phyloP scores from a whole-genome alignment of 2,888 invertebrate species.

The Netelia inedita region DNA sequence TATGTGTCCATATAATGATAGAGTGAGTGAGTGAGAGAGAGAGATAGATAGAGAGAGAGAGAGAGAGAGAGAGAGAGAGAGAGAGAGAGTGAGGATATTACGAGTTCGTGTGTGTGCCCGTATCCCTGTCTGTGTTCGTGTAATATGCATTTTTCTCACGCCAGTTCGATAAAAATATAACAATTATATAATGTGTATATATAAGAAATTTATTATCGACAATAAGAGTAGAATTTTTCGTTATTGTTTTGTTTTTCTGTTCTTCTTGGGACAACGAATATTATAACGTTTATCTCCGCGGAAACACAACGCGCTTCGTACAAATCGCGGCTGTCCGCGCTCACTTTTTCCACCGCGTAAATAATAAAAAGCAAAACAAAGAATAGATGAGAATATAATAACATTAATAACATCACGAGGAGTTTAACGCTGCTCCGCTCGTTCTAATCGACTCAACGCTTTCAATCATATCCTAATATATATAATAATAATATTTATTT shows the following conservation, averaged over 20 bases:
- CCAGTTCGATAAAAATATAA: slow-evolving; percentile 80
- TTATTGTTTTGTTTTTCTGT: slow-evolving; percentile 57
- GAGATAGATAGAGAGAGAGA: slow-evolving; percentile 48
- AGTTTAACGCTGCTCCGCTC: slow-evolving; percentile 70
- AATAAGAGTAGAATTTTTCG: slow-evolving; percentile 68
- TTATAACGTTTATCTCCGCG: background rate
- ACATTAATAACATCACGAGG: slow-evolving; percentile 77
- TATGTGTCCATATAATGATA: slow-evolving; percentile 21
- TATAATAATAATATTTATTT: slow-evolving; percentile 63
- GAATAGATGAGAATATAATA: slow-evolving; percentile 79
- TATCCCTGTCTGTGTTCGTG: slow-evolving; percentile 36
- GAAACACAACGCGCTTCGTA: slow-evolving; percentile 61
- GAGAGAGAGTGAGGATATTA: slow-evolving; percentile 39
- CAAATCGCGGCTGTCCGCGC: slow-evolving; percentile 70
- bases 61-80: slow-evolving; percentile 44
- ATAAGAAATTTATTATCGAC: slow-evolving; percentile 75
- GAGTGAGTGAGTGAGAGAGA: slow-evolving; percentile 45
- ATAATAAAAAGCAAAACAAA: slow-evolving; percentile 69
- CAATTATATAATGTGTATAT: slow-evolving; percentile 73
- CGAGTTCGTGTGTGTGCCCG: slow-evolving; percentile 60
- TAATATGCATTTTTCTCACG: slow-evolving; percentile 56
- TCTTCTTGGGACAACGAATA: slow-evolving; percentile 49
- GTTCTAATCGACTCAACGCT: slow-evolving; percentile 69
- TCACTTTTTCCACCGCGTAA: slow-evolving; percentile 66
- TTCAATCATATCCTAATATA: slow-evolving; percentile 63